Evolutionary conservation across 2,888 invertebrate species (phyloP).

Genomic region (Dioctria linearis): DNA sequence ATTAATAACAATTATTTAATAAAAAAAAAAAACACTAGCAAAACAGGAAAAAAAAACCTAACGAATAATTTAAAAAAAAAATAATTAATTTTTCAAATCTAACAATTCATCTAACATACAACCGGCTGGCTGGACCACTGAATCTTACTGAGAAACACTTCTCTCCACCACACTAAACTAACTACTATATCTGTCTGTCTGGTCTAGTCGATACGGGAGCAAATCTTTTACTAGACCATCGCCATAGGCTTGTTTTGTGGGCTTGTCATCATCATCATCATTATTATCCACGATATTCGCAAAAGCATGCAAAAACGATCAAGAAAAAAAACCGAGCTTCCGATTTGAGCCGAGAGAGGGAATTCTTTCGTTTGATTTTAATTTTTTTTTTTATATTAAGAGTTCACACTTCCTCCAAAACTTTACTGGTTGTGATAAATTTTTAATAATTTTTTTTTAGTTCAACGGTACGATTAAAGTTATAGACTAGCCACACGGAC

Average conservation of each 20-base stretch:
- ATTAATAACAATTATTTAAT: neutral
- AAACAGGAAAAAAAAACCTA: constrained; percentile 2
- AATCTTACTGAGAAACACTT: constrained; percentile 33
- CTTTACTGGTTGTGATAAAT: neutral
- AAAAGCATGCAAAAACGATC: neutral
- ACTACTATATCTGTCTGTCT: neutral
- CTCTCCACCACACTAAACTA: constrained; percentile 25
- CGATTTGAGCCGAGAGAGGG: constrained; percentile 18
- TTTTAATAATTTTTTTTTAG: neutral
- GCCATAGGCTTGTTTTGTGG: constrained; percentile 45
- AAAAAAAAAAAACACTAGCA: too few relatives aligned
- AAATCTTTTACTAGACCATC: constrained; percentile 41
- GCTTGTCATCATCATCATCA: constrained; percentile 49
- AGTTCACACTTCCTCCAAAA: constrained; percentile 25
- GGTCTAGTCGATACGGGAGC: constrained; percentile 2
- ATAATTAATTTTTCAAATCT: neutral
- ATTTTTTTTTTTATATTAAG: constrained; percentile 7
- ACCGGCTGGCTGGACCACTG: constrained; percentile 18
- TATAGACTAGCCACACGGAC: neutral
- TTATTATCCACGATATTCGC: constrained; percentile 14
- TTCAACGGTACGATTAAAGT: neutral
- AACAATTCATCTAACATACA: neutral
- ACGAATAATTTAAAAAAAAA: neutral
- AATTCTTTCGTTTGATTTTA: too few relatives aligned
- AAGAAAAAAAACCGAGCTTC: neutral